phyloP scores from a whole-genome alignment of 2,113 vertebrate species.

The Jaculus jaculus region DNA sequence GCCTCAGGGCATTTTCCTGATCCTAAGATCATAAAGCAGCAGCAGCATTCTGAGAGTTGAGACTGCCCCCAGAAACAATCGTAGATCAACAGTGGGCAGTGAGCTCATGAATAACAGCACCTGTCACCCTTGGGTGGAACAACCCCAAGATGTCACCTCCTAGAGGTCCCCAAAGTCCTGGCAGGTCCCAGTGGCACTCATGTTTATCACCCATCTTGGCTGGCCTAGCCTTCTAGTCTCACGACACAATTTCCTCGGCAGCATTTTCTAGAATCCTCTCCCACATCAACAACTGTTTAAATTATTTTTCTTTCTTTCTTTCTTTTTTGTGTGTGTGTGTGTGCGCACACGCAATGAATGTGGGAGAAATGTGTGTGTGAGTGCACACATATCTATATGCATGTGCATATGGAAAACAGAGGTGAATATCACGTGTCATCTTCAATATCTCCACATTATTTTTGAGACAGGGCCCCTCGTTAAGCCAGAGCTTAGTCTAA shows the following conservation, averaged over 20 bases:
- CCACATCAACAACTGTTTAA: background rate
- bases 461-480: too few species aligned
- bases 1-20: background rate
- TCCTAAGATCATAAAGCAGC: too few species aligned
- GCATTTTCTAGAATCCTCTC: background rate
- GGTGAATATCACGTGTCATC: too few species aligned
- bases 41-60: too few species aligned
- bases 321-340: too few species aligned
- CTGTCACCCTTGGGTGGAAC: background rate
- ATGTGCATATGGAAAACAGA: too few species aligned
- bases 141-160: background rate
- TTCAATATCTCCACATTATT: too few species aligned
- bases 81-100: background rate
- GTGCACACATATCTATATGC: too few species aligned
- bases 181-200: rapidly evolving
- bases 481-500: too few species aligned
- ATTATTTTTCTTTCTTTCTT: too few species aligned
- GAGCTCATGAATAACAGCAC: rapidly evolving
- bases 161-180: rapidly evolving
- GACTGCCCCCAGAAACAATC: background rate
- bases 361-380: too few species aligned
- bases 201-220: rapidly evolving
- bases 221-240: background rate
- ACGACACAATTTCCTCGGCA: rapidly evolving
- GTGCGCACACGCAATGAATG: too few species aligned